Evolutionary conservation across 2,888 invertebrate genomes (phyloP), one percentile per base, ranked within the genome.

Genomic region (Lucinisca nassula): DNA sequence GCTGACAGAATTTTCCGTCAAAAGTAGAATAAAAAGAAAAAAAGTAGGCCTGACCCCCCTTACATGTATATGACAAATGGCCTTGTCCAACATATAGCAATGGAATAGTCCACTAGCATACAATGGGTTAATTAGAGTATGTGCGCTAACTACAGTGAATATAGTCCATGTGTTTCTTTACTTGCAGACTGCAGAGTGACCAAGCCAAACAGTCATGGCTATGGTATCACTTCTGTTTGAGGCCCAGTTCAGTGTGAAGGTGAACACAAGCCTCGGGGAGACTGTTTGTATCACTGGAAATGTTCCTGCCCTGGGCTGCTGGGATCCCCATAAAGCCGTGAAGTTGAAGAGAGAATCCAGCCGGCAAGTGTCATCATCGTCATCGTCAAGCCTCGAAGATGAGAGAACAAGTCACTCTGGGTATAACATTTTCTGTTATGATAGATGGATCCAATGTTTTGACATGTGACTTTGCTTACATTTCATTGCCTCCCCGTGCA

Each of bases 281-380:
- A 84, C 87, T 10, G 92, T 93, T 3, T 93, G 91, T 89, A 84
- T 93, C 10, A 89, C 91, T 0, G 93, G 93, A 12, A 87, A 92
- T 67, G 73, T 79, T 82, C 58, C 85, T 2, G 77, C 82, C 51
- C 83, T 93, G 0, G 93, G 93, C 1, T 85, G 88, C 67, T 93
- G 93, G 92, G 80, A 87, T 38, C 92, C 92, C 10, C 83, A 91
- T 32, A 84, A 85, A 24, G 92, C 91, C 2, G 49, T 90, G 1
- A 78, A 61, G 38, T 81, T 94, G 37, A 61, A 35, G 17, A 40
- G 76, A 49, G 89, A 90, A 35, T 32, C 0, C n/a, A 72, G 35
- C 17, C 24, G n/a, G 32, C 4, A 37, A 10, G 0, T 37, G 35
- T 38, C 35, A 14, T 67, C 67, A 30, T 12, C 67, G 10, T 67